These are phyloP conservation scores for Drosophila kambysellisi DNA, from an alignment of 2,888 invertebrate species.

Conservation along the genomic window DNA sequence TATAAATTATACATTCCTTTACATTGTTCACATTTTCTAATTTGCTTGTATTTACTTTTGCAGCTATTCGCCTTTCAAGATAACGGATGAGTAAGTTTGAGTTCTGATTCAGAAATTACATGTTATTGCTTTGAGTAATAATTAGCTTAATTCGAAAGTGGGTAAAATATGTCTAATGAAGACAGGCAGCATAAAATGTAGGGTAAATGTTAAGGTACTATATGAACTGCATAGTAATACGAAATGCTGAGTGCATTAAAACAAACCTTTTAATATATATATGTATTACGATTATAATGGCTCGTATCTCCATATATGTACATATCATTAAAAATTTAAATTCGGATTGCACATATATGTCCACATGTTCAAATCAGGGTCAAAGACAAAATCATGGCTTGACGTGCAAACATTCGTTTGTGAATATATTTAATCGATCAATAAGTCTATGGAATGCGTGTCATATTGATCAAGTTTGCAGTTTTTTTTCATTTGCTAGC, in stretches of 20 bases:
- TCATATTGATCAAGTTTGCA: constrained; percentile 11
- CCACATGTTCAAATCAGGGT: not conserved
- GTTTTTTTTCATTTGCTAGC: constrained; percentile 36
- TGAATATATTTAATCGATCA: not conserved
- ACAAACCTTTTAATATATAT: not conserved
- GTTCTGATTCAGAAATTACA: not conserved
- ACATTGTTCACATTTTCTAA: not conserved
- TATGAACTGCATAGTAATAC: not conserved
- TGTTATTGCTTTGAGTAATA: not conserved
- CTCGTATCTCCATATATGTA: not conserved
- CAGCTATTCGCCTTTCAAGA: constrained; percentile 81
- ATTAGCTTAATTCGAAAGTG: not conserved
- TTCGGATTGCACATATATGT: not conserved
- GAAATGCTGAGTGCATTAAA: not conserved
- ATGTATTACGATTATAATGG: not conserved
- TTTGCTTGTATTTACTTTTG: not conserved
- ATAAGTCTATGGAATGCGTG: not conserved
- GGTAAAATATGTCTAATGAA: not conserved
- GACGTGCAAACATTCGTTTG: not conserved
- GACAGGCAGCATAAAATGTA: not conserved
- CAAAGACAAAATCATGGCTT: not conserved
- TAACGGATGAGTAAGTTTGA: constrained; percentile 78
- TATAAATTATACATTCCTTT: not conserved
- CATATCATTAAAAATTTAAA: not conserved
- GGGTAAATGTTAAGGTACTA: not conserved